Evolutionary conservation across 2,113 vertebrate species (phyloP), one percentile per base, ranked within the genome.

Genomic region (Sula dactylatra): DNA sequence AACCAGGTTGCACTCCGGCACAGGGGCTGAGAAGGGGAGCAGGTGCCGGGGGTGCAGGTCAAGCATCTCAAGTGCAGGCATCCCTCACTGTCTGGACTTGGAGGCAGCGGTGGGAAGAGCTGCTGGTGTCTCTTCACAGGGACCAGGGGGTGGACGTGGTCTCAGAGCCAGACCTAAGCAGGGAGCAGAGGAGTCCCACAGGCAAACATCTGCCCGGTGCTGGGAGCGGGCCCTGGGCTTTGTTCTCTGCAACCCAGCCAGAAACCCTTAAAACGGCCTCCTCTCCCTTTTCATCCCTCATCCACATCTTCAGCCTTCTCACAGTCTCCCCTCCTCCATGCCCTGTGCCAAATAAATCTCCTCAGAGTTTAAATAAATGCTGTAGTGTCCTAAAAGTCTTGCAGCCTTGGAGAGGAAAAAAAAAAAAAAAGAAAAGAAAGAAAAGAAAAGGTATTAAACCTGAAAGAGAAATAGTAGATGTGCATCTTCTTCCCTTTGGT

Each of bases 381-480:
- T 0, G 1, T 34, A 76, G 85, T 85, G 86, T 93, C 94, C 91
- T 93, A 77, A 88, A 87, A 88, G 64, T 94, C 66, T 62, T 61
- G 42, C 65, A 83, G 92, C 42, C 44, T 70, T 16, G 45, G 36
- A 83, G 31, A 61, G 59, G 1, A 5, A 24, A 36, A 16, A 22
- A 15, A 56, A 29, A 5, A 5, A 6, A 6, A 19, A n/a, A 11
- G 16, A 15, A 49, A 29, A 3, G 1, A 22, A 26, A 20, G 2
- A n/a, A 20, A 76, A 87, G 52, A 26, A 85, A 77, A 95, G 88
- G 95, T 83, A 96, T 94, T 93, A 95, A 93, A 96, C 79, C 94
- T 91, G 94, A 93, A 96, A 96, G 88, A 96, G 95, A 98, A 97
- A 91, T 88, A 96, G 96, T 96, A 97, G 96, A 95, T 97, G 95